phyloP scores from a whole-genome alignment of 2,113 vertebrate species.

The Asarcornis scutulata region DNA sequence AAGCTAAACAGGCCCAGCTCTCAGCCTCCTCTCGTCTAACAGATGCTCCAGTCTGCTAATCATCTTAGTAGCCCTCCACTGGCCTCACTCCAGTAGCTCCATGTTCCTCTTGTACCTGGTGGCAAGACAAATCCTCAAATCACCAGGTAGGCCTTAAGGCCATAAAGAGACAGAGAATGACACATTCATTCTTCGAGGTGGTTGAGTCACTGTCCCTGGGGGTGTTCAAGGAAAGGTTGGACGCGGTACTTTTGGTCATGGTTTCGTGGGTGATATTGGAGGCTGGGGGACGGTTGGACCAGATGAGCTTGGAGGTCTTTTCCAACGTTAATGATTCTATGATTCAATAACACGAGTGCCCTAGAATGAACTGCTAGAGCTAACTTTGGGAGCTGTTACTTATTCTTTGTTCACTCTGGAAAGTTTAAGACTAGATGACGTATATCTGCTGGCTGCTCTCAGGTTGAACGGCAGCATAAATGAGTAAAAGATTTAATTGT shows the following conservation, averaged over 20 bases:
- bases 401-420: background rate
- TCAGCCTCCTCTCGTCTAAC: too few species aligned
- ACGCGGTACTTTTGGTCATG: too few species aligned
- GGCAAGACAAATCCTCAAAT: background rate
- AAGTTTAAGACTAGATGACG: background rate
- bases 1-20: too few species aligned
- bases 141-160: background rate
- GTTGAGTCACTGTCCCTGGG: too few species aligned
- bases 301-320: too few species aligned
- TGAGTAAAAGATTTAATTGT: background rate
- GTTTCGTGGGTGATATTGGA: too few species aligned
- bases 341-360: background rate
- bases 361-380: background rate
- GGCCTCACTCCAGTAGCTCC: too few species aligned
- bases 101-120: background rate
- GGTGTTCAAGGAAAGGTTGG: too few species aligned
- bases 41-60: too few species aligned
- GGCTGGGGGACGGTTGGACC: too few species aligned
- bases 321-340: too few species aligned
- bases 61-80: too few species aligned
- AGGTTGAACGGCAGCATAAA: background rate
- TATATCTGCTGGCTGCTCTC: background rate
- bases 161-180: background rate
- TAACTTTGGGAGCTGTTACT: background rate
- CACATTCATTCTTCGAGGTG: background rate